Percentiles rank a stretch among this genome's conserved stretches.
Conservation (phyloP, 2,113 vertebrate species). For the Columbina picui region DNA sequence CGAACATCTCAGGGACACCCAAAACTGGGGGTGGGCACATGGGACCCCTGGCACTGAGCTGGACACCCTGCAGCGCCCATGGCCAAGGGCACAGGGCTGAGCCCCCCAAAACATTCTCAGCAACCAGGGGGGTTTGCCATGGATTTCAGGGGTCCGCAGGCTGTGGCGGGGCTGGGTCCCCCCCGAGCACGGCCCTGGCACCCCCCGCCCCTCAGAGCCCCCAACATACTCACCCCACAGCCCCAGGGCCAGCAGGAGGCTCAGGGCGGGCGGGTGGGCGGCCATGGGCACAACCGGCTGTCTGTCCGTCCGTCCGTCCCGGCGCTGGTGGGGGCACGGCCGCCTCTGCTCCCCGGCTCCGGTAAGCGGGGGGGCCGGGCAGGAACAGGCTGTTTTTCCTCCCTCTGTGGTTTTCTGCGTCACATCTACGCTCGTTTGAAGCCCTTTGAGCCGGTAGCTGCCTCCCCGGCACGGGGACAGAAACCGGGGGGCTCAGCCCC, state of each 20-base stretch:
- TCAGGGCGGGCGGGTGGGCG: neutral
- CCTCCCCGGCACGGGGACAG: neutral
- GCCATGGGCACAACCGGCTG: too few species aligned
- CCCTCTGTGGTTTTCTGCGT: constrained; percentile 65
- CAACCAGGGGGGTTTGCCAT: rapidly evolving
- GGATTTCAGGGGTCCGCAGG: neutral
- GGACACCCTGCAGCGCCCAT: neutral
- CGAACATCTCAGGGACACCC: rapidly evolving
- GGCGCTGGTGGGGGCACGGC: neutral
- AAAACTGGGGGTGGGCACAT: too few species aligned
- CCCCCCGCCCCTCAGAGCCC: neutral
- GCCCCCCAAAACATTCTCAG: rapidly evolving
- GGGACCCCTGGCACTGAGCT: neutral
- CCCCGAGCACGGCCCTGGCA: neutral
- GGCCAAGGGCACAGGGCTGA: neutral
- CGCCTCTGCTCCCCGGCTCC: neutral
- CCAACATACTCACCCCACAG: constrained; percentile 62
- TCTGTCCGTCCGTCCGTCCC: neutral
- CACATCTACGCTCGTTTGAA: constrained; percentile 50
- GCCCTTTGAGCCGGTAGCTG: constrained; percentile 38
- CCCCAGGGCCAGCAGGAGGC: constrained; percentile 14
- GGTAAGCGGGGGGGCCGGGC: constrained; percentile 18
- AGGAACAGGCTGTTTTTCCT: constrained; percentile 51
- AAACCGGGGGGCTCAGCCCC: neutral
- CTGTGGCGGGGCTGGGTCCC: too few species aligned